Percentiles rank a stretch among this genome's conserved stretches.
phyloP scores from a whole-genome alignment of 1,140 invertebrate genomes.

The Periplaneta americana region DNA sequence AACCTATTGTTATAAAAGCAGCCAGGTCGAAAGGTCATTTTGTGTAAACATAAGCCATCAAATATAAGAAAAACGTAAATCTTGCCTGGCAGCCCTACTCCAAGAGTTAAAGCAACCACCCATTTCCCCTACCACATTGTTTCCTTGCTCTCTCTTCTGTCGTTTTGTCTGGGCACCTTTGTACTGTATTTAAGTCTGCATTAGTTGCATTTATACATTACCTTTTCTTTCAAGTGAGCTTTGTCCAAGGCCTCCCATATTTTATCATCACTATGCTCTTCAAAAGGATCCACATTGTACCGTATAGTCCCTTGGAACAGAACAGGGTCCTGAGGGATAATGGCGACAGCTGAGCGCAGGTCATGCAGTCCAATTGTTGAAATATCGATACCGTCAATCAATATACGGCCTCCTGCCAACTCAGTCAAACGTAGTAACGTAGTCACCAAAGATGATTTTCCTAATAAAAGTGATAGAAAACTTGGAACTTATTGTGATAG shows the following conservation, averaged over 20 bases:
- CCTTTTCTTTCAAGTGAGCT: conserved; percentile 35
- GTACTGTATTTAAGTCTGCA: too few relatives aligned
- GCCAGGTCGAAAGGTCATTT: too few relatives aligned
- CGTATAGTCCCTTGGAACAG: conserved; percentile 48
- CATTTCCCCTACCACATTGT: too few relatives aligned
- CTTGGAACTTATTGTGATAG: not conserved
- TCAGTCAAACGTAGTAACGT: conserved; percentile 43
- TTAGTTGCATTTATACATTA: too few relatives aligned
- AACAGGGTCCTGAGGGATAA: conserved; percentile 43
- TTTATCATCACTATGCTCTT: conserved; percentile 41
- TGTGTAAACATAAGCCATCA: too few relatives aligned
- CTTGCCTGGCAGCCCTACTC: too few relatives aligned
- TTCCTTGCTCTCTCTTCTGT: too few relatives aligned
- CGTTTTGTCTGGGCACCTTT: too few relatives aligned
- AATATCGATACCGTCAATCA: conserved; percentile 36
- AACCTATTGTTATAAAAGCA: too few relatives aligned
- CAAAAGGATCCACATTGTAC: conserved; percentile 54
- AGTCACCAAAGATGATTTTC: conserved; percentile 45
- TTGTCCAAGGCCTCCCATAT: conserved; percentile 47
- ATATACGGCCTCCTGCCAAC: conserved; percentile 24
- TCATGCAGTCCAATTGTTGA: conserved; percentile 40
- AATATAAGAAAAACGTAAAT: too few relatives aligned
- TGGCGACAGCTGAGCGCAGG: conserved; percentile 33
- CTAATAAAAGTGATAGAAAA: not conserved
- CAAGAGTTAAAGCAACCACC: too few relatives aligned